A percentile compares a stretch with the other conserved stretches of the same genome.
Conservation (phyloP, 2,888 invertebrate species). For the Trypoxylon attenuatum region DNA sequence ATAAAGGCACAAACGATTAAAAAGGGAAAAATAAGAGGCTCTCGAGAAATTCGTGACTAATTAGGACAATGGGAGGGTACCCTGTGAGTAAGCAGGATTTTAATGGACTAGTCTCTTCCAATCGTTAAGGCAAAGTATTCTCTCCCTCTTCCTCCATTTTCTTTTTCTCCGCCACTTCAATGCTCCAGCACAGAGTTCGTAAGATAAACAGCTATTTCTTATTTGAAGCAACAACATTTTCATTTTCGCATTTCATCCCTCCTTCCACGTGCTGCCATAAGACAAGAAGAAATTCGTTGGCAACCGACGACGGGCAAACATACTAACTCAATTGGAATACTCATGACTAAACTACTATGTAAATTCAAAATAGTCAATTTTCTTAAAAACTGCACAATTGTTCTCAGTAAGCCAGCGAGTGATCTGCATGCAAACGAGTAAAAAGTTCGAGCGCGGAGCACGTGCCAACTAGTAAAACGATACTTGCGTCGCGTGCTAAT, state of each 20-base stretch:
- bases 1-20: slow-evolving; percentile 19
- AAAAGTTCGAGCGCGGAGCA: slow-evolving; percentile 9
- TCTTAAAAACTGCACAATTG: too few species aligned
- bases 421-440: too few species aligned
- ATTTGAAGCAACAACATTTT: too few species aligned
- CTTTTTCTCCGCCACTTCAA: background rate
- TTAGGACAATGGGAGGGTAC: slow-evolving; percentile 55
- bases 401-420: too few species aligned
- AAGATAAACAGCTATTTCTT: too few species aligned
- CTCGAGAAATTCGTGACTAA: slow-evolving; percentile 60
- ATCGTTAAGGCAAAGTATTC: slow-evolving; percentile 52
- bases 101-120: slow-evolving; percentile 48
- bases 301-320: too few species aligned
- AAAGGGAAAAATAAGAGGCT: slow-evolving; percentile 33
- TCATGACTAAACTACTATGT: too few species aligned
- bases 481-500: slow-evolving; percentile 57
- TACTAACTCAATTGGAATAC: too few species aligned
- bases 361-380: too few species aligned
- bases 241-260: too few species aligned
- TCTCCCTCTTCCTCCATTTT: slow-evolving; percentile 23
- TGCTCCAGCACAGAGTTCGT: slow-evolving; percentile 6
- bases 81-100: slow-evolving; percentile 55
- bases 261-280: too few species aligned
- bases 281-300: too few species aligned
- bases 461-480: slow-evolving; percentile 54